Percentiles rank a stretch among this genome's conserved stretches.
phyloP scores from a whole-genome alignment of 2,888 invertebrate genomes.

The Drosophila diplacantha region DNA sequence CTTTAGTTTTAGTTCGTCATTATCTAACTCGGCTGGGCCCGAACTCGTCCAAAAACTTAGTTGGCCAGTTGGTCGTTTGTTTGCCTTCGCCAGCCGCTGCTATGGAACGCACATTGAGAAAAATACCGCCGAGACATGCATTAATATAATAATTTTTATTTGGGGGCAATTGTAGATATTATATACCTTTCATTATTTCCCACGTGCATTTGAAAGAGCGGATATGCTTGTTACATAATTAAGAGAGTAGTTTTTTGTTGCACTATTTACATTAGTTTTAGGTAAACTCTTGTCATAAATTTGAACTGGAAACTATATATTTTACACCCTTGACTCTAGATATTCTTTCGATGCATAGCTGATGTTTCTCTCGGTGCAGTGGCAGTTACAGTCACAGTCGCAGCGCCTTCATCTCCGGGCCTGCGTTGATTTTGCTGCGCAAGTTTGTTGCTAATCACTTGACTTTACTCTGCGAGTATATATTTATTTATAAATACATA shows the following conservation, averaged over 20 bases:
- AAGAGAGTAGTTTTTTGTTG: too few species aligned
- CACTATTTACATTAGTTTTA: too few species aligned
- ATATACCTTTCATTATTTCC: neutral
- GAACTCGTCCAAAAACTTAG: slow-evolving; percentile 54
- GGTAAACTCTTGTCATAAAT: too few species aligned
- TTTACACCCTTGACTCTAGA: neutral
- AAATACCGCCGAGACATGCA: neutral
- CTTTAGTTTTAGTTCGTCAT: slow-evolving; percentile 64
- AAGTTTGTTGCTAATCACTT: slow-evolving; percentile 73
- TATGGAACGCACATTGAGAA: slow-evolving; percentile 16
- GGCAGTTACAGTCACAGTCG: slow-evolving; percentile 8
- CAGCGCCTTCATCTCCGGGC: slow-evolving; percentile 43
- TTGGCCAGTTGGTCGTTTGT: slow-evolving; percentile 56
- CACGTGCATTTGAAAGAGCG: too few species aligned
- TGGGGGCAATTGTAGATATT: neutral
- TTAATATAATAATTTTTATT: neutral
- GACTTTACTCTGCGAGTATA: slow-evolving; percentile 40
- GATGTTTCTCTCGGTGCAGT: neutral
- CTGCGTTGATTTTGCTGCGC: slow-evolving; percentile 59
- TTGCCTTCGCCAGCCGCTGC: slow-evolving; percentile 55
- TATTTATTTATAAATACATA: neutral
- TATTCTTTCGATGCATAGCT: neutral
- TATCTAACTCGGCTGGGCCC: slow-evolving; percentile 56
- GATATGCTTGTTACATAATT: too few species aligned
- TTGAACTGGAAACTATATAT: too few species aligned